Percentiles rank a stretch among this genome's conserved stretches.
phyloP scores from a whole-genome alignment of 2,113 vertebrate genomes.

The Pterophyllum scalare region DNA sequence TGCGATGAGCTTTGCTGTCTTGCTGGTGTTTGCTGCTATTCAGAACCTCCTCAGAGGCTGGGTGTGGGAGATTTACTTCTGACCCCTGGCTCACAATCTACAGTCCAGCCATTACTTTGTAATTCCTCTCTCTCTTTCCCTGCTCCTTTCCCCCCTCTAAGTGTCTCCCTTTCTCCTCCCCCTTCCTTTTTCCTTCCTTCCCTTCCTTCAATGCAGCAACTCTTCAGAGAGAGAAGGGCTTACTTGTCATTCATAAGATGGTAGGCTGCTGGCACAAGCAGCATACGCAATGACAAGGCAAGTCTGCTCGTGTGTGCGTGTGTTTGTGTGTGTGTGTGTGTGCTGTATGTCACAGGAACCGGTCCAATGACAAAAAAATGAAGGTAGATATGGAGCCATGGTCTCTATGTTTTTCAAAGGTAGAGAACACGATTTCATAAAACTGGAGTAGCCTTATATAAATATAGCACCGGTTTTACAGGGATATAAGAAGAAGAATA shows the following conservation, averaged over 20 bases:
- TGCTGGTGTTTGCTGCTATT: slow-evolving; percentile 45
- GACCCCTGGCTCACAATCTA: slow-evolving; percentile 48
- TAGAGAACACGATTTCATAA: slow-evolving; percentile 62
- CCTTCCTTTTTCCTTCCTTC: neutral
- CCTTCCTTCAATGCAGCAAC: slow-evolving; percentile 28
- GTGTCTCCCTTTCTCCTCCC: neutral
- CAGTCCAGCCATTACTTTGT: slow-evolving; percentile 49
- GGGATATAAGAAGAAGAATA: slow-evolving; percentile 49
- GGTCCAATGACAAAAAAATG: slow-evolving; percentile 72
- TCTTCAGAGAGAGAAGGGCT: slow-evolving; percentile 64
- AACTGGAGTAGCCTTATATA: slow-evolving; percentile 73
- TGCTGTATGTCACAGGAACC: slow-evolving; percentile 68
- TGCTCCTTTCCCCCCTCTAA: neutral
- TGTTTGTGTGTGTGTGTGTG: slow-evolving; percentile 24
- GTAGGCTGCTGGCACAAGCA: slow-evolving; percentile 52
- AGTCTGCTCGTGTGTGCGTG: slow-evolving; percentile 48
- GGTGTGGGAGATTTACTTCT: slow-evolving; percentile 47
- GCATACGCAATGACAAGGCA: slow-evolving; percentile 65
- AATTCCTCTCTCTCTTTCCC: slow-evolving; percentile 23
- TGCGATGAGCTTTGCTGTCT: slow-evolving; percentile 47
- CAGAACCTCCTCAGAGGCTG: slow-evolving; percentile 43
- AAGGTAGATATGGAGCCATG: slow-evolving; percentile 74
- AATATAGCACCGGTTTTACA: slow-evolving; percentile 80
- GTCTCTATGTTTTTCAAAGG: slow-evolving; percentile 57
- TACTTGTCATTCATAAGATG: slow-evolving; percentile 69